Evolutionary conservation across 2,797 vertebrate genomes (phyloP).

Genomic region (Poeciliopsis infans): DNA sequence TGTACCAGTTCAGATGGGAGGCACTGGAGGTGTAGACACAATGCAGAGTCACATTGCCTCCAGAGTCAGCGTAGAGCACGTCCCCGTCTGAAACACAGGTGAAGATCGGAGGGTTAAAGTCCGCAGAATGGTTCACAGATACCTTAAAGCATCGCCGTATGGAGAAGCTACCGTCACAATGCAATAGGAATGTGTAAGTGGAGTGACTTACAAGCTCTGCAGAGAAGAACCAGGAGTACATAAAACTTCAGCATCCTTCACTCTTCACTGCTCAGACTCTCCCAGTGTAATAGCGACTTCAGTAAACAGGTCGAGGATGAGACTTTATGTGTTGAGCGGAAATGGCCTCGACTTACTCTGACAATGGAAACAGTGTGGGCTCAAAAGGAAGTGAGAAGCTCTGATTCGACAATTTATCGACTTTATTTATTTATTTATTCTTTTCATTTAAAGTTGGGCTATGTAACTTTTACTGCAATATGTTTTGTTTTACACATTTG

Average conservation of each 20-base stretch:
- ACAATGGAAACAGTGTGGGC: neutral
- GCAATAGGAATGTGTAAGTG: neutral
- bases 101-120: neutral
- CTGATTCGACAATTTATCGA: neutral
- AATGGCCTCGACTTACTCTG: neutral
- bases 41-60: conserved; percentile 45
- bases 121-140: neutral
- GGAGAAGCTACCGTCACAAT: neutral
- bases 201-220: conserved; percentile 32
- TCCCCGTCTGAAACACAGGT: conserved; percentile 41
- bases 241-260: conserved; percentile 39
- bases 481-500: too few relatives aligned
- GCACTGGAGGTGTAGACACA: conserved; percentile 20
- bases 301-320: conserved; percentile 16
- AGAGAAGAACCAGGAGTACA: conserved; percentile 18
- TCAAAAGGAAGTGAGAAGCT: conserved; percentile 25
- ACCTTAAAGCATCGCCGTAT: neutral
- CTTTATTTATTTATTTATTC: neutral
- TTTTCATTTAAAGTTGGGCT: neutral
- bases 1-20: conserved; percentile 51
- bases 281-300: neutral
- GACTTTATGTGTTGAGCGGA: conserved; percentile 25
- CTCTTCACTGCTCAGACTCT: conserved; percentile 14
- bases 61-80: conserved; percentile 29
- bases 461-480: too few relatives aligned